These are phyloP conservation scores for Nymphicus hollandicus DNA, from an alignment of 2,113 vertebrate species.

Conservation along the genomic window DNA sequence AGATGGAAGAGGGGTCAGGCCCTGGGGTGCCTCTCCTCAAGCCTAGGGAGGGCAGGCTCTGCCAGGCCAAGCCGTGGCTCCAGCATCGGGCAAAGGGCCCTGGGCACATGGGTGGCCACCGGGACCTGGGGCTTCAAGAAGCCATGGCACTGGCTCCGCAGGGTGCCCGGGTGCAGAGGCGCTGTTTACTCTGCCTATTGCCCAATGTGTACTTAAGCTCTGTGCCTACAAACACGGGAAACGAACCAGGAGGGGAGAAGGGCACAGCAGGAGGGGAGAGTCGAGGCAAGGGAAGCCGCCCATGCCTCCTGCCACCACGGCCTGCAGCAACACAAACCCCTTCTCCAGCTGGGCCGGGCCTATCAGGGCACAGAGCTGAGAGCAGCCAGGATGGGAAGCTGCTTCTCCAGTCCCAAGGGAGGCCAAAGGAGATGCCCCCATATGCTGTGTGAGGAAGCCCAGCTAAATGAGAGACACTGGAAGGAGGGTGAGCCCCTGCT, in stretches of 20 bases:
- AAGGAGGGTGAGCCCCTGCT: not conserved
- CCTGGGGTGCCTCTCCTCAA: not conserved
- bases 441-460: fast-evolving
- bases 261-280: not conserved
- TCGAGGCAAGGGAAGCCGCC: not conserved
- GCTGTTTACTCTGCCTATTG: conserved; percentile 35
- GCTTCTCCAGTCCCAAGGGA: not conserved
- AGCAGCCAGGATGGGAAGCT: not conserved
- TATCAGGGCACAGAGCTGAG: not conserved
- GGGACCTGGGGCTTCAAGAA: not conserved
- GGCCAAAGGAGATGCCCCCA: not conserved
- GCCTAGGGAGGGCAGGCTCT: not conserved
- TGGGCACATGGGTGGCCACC: not conserved
- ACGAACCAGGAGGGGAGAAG: not conserved
- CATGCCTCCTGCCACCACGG: fast-evolving
- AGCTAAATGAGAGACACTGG: not conserved
- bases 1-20: not conserved
- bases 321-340: not conserved
- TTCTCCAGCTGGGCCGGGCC: fast-evolving
- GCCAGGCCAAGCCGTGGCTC: fast-evolving
- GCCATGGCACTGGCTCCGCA: fast-evolving
- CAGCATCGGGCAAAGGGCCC: fast-evolving
- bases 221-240: not conserved
- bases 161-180: fast-evolving
- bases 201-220: not conserved